Conservation (phyloP, 37 sponge, comb jelly and placozoan genomes). For the Geodia barretti region DNA sequence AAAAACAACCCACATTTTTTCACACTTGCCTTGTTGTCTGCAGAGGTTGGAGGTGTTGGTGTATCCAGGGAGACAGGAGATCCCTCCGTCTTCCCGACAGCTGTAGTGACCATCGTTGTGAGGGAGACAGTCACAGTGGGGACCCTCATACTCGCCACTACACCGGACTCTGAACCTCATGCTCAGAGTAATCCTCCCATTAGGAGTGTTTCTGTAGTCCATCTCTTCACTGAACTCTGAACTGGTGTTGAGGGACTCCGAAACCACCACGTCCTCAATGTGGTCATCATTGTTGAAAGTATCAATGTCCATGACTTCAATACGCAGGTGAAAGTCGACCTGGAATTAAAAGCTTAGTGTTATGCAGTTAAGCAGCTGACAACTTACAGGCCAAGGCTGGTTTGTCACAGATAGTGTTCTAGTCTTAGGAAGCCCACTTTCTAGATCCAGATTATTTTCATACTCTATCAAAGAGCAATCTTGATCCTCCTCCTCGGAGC, state of each 20-base stretch:
- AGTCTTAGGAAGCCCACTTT: not conserved
- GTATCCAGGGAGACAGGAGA: not conserved
- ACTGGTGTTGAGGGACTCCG: not conserved
- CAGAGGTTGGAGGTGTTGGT: not conserved
- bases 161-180: not conserved
- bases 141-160: not conserved
- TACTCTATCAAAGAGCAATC: not conserved
- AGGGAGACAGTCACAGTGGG: not conserved
- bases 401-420: not conserved
- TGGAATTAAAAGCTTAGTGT: not conserved
- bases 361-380: too few species aligned
- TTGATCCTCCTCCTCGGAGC: too few species aligned
- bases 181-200: not conserved
- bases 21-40: not conserved
- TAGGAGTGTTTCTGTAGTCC: not conserved
- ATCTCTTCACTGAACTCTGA: not conserved
- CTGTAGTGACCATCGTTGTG: constrained; percentile 11
- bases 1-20: too few species aligned
- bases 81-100: constrained; percentile 1
- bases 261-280: not conserved
- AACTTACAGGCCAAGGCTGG: not conserved
- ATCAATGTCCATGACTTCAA: not conserved
- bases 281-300: not conserved
- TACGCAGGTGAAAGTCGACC: not conserved
- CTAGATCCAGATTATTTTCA: not conserved